Conservation (phyloP, 2,888 invertebrate species). For the Ornithoptera alexandrae region DNA sequence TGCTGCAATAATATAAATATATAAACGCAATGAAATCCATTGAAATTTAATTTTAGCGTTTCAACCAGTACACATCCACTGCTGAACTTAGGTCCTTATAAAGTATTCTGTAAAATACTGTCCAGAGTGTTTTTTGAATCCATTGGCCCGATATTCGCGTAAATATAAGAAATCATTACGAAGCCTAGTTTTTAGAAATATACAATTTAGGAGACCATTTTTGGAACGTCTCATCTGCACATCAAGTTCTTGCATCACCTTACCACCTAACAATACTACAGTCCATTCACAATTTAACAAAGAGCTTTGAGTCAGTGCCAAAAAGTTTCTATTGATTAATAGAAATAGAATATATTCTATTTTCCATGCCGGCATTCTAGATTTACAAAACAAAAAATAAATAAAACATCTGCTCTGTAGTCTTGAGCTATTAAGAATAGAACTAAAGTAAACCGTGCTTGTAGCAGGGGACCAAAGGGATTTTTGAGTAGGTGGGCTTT, state of each 20-base stretch:
- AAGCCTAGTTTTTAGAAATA: background rate
- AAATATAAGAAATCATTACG: background rate
- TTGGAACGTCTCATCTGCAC: background rate
- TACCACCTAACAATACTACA: slow-evolving; percentile 12
- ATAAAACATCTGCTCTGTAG: background rate
- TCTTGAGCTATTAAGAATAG: too few species aligned
- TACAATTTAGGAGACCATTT: background rate
- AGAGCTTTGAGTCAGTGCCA: slow-evolving; percentile 12
- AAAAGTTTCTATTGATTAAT: slow-evolving; percentile 22
- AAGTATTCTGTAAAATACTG: too few species aligned
- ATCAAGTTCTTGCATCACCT: background rate
- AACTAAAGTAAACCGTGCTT: too few species aligned
- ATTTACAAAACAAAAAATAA: background rate
- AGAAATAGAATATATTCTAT: slow-evolving; percentile 16
- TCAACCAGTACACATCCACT: too few species aligned
- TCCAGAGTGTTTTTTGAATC: too few species aligned
- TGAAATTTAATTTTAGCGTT: too few species aligned
- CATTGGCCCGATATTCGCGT: too few species aligned
- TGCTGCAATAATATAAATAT: too few species aligned
- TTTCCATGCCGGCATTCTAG: slow-evolving; percentile 8
- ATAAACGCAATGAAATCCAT: too few species aligned
- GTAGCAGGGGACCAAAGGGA: too few species aligned
- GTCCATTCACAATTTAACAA: slow-evolving; percentile 14
- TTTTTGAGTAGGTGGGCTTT: too few species aligned
- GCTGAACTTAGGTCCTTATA: too few species aligned